Evolutionary conservation across 2,888 invertebrate species (phyloP).

Genomic region (Axea sp.): DNA sequence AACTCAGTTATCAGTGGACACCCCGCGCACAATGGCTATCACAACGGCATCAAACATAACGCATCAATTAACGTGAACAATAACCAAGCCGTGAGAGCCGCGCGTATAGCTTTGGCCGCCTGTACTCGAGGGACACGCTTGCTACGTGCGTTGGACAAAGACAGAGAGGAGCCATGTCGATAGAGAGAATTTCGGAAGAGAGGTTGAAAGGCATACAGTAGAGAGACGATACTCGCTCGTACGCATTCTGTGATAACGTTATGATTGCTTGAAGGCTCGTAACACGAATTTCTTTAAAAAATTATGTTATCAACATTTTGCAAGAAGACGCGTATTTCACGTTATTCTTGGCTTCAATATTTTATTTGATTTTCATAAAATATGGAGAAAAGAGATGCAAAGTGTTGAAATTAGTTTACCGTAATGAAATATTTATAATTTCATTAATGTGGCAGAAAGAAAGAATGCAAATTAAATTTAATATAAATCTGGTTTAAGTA

Average conservation of each 20-base stretch:
- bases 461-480: too few species aligned
- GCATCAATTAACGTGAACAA: constrained; percentile 80
- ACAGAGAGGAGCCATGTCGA: constrained; percentile 50
- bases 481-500: too few species aligned
- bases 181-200: constrained; percentile 59
- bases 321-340: too few species aligned
- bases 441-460: too few species aligned
- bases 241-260: constrained; percentile 51
- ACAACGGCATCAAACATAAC: constrained; percentile 80
- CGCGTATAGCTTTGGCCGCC: constrained; percentile 47
- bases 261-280: constrained; percentile 41
- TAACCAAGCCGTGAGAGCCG: constrained; percentile 73
- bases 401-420: too few species aligned
- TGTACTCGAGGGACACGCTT: constrained; percentile 59
- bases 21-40: constrained; percentile 79
- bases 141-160: constrained; percentile 31
- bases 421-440: too few species aligned
- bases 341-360: too few species aligned
- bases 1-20: constrained; percentile 80
- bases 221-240: constrained; percentile 45
- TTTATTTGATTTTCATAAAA: too few species aligned
- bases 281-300: constrained; percentile 35
- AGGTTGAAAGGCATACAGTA: constrained; percentile 50
- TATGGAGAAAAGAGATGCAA: too few species aligned
- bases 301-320: constrained; percentile 16